Evolutionary conservation across 2,888 invertebrate species (phyloP), one percentile per base, ranked within the genome.

Genomic region (Oligia strigilis): DNA sequence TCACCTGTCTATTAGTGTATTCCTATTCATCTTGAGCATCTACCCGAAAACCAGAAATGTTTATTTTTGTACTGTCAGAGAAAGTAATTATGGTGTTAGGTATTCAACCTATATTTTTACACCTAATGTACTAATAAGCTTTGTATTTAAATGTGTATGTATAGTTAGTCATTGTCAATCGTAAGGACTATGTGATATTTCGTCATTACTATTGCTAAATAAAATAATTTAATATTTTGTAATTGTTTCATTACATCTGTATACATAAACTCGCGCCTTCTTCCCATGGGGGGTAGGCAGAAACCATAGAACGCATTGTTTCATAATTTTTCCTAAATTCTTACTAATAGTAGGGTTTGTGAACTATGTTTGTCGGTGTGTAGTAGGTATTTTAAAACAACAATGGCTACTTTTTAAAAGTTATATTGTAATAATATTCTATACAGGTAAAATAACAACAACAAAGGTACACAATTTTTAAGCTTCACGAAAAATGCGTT

Each of bases 141-240:
- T 73, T 88, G 70, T 87, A 82, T 88, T 81, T 87, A 84, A 80
- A 79, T 84, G 72, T 81, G 74, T 86, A 81, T 89, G 83, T 90
- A 91, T 91, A 85, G 81, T 85, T 87, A 94, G 93, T 93, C 91
- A 93, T 89, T 91, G 92, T 94, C 91, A 93, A 93, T 93, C 93
- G 91, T 95, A 95, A 94, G 92, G 92, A 94, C 91, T 95, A 93
- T 96, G 96, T 96, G 96, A 96, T 96, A 96, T 95, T 94, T 94
- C 90, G 91, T 92, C 92, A 93, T 93, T 93, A 94, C 91, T 93
- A 94, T 92, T 93, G 87, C 89, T 92, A 89, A 95, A 94, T 95
- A 95, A 95, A 95, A 91, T 93, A 92, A 90, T 91, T 90, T 90
- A 92, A 90, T 81, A 81, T 83, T 85, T 82, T 52, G 29, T 43